Evolutionary conservation across 2,797 vertebrate species (phyloP).

Genomic region (Syndactyla subalaris): DNA sequence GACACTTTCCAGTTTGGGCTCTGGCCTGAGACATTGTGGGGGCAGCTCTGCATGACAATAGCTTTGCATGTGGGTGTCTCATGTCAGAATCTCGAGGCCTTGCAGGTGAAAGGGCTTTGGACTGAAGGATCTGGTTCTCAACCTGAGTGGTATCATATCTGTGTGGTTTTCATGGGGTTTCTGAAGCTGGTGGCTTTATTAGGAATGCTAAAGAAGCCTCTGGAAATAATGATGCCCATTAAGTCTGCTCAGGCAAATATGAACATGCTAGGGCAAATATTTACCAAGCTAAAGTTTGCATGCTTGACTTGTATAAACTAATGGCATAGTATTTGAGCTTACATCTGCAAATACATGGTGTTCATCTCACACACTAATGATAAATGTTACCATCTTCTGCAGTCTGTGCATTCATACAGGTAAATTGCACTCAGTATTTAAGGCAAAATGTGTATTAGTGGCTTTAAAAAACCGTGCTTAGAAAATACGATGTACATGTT

Average conservation of each 20-base stretch:
- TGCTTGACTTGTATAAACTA: not conserved
- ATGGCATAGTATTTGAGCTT: not conserved
- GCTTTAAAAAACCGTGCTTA: not conserved
- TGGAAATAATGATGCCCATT: not conserved
- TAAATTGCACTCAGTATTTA: not conserved
- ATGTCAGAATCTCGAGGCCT: conserved; percentile 11
- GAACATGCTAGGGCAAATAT: not conserved
- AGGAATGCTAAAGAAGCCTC: not conserved
- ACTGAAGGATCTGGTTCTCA: not conserved
- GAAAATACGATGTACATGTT: not conserved
- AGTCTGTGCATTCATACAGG: not conserved
- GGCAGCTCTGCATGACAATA: not conserved
- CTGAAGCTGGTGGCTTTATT: not conserved
- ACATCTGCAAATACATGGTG: not conserved
- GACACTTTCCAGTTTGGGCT: not conserved
- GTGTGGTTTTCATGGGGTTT: not conserved
- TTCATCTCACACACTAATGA: not conserved
- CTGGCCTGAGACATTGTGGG: not conserved
- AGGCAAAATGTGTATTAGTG: not conserved
- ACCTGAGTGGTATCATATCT: not conserved
- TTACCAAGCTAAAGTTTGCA: not conserved
- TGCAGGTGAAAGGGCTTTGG: not conserved
- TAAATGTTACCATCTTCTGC: not conserved
- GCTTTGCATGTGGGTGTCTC: not conserved
- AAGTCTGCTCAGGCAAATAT: not conserved